Conservation (phyloP, 2,113 vertebrate genomes). For the Cottus gobio region DNA sequence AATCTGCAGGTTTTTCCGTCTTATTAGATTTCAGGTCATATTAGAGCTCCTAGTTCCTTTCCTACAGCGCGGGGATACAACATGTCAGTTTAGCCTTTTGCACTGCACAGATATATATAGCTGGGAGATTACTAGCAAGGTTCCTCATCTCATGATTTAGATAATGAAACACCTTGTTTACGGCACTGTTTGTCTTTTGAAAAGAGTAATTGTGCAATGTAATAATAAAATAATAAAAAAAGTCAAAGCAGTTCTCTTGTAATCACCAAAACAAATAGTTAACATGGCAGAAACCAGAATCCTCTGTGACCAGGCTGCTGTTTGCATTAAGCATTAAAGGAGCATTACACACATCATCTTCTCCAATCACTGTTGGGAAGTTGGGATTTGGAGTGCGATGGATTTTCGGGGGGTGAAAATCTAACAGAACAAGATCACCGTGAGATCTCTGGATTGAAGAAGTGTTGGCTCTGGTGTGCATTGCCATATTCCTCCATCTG, state of each 20-base stretch:
- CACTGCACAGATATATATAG: slow-evolving; percentile 36
- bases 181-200: slow-evolving; percentile 32
- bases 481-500: slow-evolving; percentile 63
- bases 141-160: slow-evolving; percentile 17
- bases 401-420: slow-evolving; percentile 40
- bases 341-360: slow-evolving; percentile 23
- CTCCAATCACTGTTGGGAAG: slow-evolving; percentile 35
- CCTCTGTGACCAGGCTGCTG: not conserved
- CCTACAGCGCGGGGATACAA: slow-evolving; percentile 44
- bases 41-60: slow-evolving; percentile 33
- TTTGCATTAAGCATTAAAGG: slow-evolving; percentile 41
- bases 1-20: slow-evolving; percentile 35
- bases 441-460: slow-evolving; percentile 73
- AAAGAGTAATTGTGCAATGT: slow-evolving; percentile 44
- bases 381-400: slow-evolving; percentile 50
- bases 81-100: slow-evolving; percentile 55
- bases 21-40: slow-evolving; percentile 59
- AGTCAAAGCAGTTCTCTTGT: slow-evolving; percentile 38
- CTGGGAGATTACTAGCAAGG: slow-evolving; percentile 29
- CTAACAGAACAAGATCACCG: slow-evolving; percentile 67
- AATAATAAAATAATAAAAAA: slow-evolving; percentile 26
- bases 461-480: slow-evolving; percentile 60
- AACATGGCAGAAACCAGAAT: slow-evolving; percentile 32
- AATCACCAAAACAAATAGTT: slow-evolving; percentile 49
- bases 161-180: slow-evolving; percentile 48